phyloP scores from a whole-genome alignment of 2,113 vertebrate species.

The Pedionomus torquatus region DNA sequence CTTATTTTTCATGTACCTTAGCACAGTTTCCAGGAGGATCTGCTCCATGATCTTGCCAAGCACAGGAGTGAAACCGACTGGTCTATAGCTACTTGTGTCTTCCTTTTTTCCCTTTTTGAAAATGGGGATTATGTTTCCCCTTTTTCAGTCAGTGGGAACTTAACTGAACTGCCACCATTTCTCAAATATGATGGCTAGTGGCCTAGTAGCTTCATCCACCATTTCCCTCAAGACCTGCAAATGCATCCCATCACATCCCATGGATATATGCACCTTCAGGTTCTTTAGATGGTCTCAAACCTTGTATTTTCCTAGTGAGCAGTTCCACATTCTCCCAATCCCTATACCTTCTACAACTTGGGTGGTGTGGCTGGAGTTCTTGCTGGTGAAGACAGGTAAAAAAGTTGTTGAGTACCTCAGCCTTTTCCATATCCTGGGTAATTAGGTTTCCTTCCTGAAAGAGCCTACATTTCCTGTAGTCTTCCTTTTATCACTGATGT shows the following conservation, averaged over 20 bases:
- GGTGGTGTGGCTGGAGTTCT: background rate
- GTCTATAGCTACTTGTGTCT: too few species aligned
- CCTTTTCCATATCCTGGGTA: background rate
- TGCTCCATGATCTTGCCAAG: too few species aligned
- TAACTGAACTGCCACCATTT: background rate
- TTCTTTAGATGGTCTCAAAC: background rate
- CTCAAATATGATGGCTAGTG: background rate
- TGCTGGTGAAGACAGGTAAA: background rate
- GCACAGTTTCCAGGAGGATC: too few species aligned
- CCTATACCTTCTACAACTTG: background rate
- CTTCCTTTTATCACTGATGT: background rate
- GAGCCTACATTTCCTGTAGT: background rate
- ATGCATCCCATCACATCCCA: background rate
- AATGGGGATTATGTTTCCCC: too few species aligned
- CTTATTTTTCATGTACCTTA: too few species aligned
- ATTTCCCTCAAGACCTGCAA: background rate
- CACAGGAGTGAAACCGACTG: too few species aligned
- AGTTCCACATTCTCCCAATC: background rate
- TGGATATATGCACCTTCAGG: background rate
- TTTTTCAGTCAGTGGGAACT: background rate
- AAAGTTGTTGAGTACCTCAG: background rate
- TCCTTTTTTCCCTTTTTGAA: too few species aligned
- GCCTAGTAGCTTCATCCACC: background rate
- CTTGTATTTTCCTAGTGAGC: background rate
- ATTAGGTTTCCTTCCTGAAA: background rate